Evolutionary conservation across 2,888 invertebrate genomes (phyloP).

Genomic region (Seira sanloemensis): DNA sequence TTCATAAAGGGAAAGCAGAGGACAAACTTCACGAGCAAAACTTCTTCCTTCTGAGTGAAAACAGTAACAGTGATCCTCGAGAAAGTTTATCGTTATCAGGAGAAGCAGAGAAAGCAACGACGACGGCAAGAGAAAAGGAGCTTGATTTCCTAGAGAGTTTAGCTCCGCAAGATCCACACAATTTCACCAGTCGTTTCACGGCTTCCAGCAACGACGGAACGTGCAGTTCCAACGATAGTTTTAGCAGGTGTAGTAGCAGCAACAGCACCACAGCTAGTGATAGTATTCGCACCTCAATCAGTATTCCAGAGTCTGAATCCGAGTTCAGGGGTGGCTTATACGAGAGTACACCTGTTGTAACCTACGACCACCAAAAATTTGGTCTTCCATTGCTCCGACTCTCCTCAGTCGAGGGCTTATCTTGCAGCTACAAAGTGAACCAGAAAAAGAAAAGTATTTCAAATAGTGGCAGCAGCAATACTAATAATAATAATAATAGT

Average conservation of each 20-base stretch:
- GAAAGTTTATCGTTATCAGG: not conserved
- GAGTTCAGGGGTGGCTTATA: not conserved
- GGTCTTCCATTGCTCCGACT: not conserved
- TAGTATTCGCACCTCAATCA: not conserved
- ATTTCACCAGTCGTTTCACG: slow-evolving; percentile 45
- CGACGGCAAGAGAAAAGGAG: not conserved
- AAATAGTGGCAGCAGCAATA: slow-evolving; percentile 19
- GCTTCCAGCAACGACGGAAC: slow-evolving; percentile 50
- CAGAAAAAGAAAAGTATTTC: slow-evolving; percentile 47
- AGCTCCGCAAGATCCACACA: slow-evolving; percentile 8
- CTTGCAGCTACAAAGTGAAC: slow-evolving; percentile 46
- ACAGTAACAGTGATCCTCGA: not conserved
- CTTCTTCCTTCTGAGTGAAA: not conserved
- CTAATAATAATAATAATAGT: not conserved
- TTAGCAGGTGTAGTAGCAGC: not conserved
- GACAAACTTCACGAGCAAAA: too few species aligned
- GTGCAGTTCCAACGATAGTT: not conserved
- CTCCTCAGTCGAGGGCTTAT: slow-evolving; percentile 28
- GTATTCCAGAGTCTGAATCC: slow-evolving; percentile 1
- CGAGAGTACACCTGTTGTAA: slow-evolving; percentile 48
- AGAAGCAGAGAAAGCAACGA: not conserved
- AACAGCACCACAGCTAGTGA: not conserved
- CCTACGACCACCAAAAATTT: not conserved
- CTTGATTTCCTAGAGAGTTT: slow-evolving; percentile 29
- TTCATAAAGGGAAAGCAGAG: too few species aligned